These are phyloP conservation scores for Zygaena filipendulae DNA, from an alignment of 2,888 invertebrate species.

Conservation along the genomic window DNA sequence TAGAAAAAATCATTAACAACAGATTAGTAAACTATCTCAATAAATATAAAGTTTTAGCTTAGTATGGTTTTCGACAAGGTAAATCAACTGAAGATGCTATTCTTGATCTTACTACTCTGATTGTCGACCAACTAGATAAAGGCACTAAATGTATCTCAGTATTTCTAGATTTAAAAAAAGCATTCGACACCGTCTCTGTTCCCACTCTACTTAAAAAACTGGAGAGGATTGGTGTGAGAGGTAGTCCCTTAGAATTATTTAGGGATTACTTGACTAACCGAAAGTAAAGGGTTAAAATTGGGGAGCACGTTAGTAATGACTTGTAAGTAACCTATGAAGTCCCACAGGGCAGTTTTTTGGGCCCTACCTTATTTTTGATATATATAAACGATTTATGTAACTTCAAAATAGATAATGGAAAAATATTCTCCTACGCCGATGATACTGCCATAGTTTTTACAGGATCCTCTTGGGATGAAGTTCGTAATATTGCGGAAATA, in stretches of 20 bases:
- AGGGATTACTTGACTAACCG: slow-evolving; percentile 2
- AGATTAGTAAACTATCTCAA: slow-evolving; percentile 2
- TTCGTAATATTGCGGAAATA: background rate
- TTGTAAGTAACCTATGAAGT: slow-evolving; percentile 1
- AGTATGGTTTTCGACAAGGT: slow-evolving; percentile 5
- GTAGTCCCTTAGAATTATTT: slow-evolving; percentile 4
- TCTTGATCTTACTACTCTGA: too few species aligned
- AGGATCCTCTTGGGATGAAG: slow-evolving; percentile 1
- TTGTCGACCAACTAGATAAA: slow-evolving; percentile 1
- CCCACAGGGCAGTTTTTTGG: slow-evolving; percentile 5
- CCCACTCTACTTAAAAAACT: slow-evolving; percentile 5
- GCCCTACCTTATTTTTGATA: slow-evolving; percentile 3
- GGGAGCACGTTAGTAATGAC: too few species aligned
- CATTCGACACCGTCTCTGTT: slow-evolving; percentile 2
- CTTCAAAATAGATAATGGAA: background rate
- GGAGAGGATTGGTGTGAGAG: too few species aligned
- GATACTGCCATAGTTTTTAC: slow-evolving; percentile 4
- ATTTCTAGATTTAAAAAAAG: too few species aligned
- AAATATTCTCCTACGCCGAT: slow-evolving; percentile 4
- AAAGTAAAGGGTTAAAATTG: too few species aligned
- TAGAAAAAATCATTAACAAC: slow-evolving; percentile 3
- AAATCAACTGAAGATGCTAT: slow-evolving; percentile 7
- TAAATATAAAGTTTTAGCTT: slow-evolving; percentile 6
- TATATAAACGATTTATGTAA: too few species aligned
- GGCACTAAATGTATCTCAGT: slow-evolving; percentile 2